A percentile compares a stretch with the other conserved stretches of the same genome.
These are phyloP conservation scores for Pantherophis vulpinus DNA, from an alignment of 2,797 vertebrate species.

Conservation along the genomic window DNA sequence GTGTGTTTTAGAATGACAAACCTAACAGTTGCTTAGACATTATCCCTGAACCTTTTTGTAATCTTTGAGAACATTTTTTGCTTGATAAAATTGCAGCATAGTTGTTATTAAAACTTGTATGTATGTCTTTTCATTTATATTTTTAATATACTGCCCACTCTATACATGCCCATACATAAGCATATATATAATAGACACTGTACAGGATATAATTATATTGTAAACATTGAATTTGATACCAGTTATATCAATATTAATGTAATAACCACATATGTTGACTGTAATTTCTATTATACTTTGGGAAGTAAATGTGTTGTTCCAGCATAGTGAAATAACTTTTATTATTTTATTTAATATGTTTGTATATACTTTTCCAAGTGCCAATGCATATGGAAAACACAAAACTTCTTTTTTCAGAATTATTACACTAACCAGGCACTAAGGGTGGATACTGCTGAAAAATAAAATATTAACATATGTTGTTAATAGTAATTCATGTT, in stretches of 20 bases:
- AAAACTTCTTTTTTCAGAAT: neutral
- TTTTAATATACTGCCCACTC: neutral
- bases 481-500: constrained; percentile 27
- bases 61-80: neutral
- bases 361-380: neutral
- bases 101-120: neutral
- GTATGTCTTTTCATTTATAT: neutral
- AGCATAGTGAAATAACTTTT: constrained; percentile 11
- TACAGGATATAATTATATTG: neutral
- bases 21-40: neutral
- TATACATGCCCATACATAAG: neutral
- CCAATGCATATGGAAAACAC: neutral
- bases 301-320: neutral
- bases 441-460: constrained; percentile 1
- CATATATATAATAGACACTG: neutral
- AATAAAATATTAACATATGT: constrained; percentile 40
- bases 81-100: neutral
- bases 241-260: neutral
- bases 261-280: neutral
- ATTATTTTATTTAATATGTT: constrained; percentile 6
- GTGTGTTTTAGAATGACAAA: neutral
- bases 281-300: neutral
- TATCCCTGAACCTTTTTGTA: neutral
- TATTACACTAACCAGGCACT: constrained; percentile 3
- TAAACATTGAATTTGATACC: constrained; percentile 14